A percentile compares a stretch with the other conserved stretches of the same genome.
Evolutionary conservation across 2,888 invertebrate genomes (phyloP).

Genomic region (Noctua comes): DNA sequence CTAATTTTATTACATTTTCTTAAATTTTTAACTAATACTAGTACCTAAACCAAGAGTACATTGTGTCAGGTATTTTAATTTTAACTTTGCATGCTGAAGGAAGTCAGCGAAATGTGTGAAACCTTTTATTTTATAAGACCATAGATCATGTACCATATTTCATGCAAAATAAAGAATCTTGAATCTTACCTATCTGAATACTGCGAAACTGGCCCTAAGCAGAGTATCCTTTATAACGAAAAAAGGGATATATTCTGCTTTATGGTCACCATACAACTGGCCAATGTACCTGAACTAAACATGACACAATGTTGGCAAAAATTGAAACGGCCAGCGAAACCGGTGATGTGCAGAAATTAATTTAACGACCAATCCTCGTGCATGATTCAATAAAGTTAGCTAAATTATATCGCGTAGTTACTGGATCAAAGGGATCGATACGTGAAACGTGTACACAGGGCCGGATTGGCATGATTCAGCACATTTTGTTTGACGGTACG

Average conservation of each 20-base stretch:
- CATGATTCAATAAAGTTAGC: slow-evolving; percentile 64
- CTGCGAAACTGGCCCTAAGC: neutral
- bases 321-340: slow-evolving; percentile 63
- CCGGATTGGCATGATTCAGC: neutral
- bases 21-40: too few relatives aligned
- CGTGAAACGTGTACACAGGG: neutral
- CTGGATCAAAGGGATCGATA: slow-evolving; percentile 28
- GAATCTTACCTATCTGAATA: neutral
- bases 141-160: too few relatives aligned
- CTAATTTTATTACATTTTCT: too few relatives aligned
- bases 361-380: slow-evolving; percentile 61
- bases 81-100: too few relatives aligned
- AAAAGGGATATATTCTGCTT: neutral
- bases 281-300: neutral
- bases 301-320: slow-evolving; percentile 54
- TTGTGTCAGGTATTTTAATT: too few relatives aligned
- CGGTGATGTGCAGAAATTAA: slow-evolving; percentile 65
- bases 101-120: too few relatives aligned
- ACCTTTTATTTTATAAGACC: too few relatives aligned
- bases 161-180: too few relatives aligned
- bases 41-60: too few relatives aligned
- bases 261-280: slow-evolving; percentile 7
- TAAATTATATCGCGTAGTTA: slow-evolving; percentile 40
- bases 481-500: too few relatives aligned
- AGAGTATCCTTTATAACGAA: neutral